Conservation (phyloP, 2,888 invertebrate species). For the Alloscopus bannaensis region DNA sequence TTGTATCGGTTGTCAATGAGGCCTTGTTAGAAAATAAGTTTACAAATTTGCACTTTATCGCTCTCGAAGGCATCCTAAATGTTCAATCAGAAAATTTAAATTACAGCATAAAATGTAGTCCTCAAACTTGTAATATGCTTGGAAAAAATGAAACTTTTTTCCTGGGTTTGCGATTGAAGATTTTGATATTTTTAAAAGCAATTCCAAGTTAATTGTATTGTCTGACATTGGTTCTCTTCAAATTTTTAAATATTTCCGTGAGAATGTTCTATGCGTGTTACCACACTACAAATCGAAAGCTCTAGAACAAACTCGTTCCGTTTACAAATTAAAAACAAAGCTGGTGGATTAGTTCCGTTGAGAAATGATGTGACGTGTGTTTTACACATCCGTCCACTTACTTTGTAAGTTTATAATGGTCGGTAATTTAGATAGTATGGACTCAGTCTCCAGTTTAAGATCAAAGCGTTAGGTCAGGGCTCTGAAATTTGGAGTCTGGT, state of each 20-base stretch:
- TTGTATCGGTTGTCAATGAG: slow-evolving; percentile 16
- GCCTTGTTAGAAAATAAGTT: not conserved
- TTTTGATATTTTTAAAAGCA: slow-evolving; percentile 23
- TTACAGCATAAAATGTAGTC: too few species aligned
- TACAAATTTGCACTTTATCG: not conserved
- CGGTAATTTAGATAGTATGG: not conserved
- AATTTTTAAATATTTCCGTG: not conserved
- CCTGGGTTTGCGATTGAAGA: not conserved
- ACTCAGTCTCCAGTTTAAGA: not conserved
- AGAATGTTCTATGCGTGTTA: slow-evolving; percentile 11
- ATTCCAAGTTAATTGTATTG: slow-evolving; percentile 16
- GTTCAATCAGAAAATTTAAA: not conserved
- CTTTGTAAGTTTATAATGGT: not conserved
- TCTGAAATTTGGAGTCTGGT: not conserved
- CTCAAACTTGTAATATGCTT: too few species aligned
- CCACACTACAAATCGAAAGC: not conserved
- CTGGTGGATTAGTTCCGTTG: slow-evolving; percentile 3
- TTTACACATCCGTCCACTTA: slow-evolving; percentile 6
- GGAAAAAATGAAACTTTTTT: too few species aligned
- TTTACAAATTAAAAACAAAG: slow-evolving; percentile 21
- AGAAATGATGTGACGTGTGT: slow-evolving; percentile 8
- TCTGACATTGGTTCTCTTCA: slow-evolving; percentile 10
- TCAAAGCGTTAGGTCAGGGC: not conserved
- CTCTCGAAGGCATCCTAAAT: slow-evolving; percentile 1
- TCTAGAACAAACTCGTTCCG: not conserved